A percentile compares a stretch with the other conserved stretches of the same genome.
Evolutionary conservation across 2,113 vertebrate genomes (phyloP).

Genomic region (Lepus europaeus): DNA sequence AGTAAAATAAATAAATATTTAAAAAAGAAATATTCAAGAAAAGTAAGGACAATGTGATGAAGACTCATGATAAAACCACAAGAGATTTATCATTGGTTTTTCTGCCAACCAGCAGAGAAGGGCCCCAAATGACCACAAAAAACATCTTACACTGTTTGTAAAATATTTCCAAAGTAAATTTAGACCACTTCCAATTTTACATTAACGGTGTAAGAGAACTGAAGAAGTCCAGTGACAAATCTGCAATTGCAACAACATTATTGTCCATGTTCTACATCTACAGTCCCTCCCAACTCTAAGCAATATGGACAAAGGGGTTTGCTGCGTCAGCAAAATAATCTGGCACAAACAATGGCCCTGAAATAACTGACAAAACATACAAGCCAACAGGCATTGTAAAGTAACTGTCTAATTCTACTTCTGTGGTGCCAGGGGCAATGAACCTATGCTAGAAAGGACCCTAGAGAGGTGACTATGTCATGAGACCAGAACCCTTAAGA

Average conservation of each 20-base stretch:
- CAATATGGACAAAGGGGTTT: background rate
- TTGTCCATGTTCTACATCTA: background rate
- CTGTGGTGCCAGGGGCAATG: background rate
- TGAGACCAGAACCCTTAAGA: background rate
- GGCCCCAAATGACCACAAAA: background rate
- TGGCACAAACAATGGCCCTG: background rate
- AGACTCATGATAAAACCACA: background rate
- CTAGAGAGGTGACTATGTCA: background rate
- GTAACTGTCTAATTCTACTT: slow-evolving; percentile 25
- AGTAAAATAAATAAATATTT: too few relatives aligned
- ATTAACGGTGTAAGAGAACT: background rate
- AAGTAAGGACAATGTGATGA: background rate
- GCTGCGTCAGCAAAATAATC: background rate
- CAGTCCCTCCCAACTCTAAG: background rate
- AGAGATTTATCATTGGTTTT: background rate
- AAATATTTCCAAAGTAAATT: slow-evolving; percentile 5
- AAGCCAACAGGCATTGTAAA: background rate
- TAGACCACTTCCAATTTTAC: background rate
- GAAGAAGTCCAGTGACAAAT: background rate
- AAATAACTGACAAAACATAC: background rate
- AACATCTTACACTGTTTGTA: background rate
- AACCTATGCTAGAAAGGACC: background rate
- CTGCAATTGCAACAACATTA: background rate
- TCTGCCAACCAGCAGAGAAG: background rate
- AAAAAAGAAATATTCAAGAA: background rate